A percentile compares a stretch with the other conserved stretches of the same genome.
phyloP scores from a whole-genome alignment of 2,113 vertebrate species.

The Lates calcarifer region DNA sequence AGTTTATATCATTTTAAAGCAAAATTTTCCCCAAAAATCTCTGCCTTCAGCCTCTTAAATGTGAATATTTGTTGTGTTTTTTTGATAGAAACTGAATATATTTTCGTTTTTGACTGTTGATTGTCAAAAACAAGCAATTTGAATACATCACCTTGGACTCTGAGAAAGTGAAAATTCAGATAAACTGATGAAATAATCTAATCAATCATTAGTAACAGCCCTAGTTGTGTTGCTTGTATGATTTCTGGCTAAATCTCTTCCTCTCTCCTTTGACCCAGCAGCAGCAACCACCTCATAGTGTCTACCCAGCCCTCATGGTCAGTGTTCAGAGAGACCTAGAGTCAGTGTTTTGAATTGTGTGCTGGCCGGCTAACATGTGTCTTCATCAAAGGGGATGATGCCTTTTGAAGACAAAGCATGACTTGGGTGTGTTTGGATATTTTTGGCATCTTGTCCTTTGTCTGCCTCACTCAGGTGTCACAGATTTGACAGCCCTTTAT shows the following conservation, averaged over 20 bases:
- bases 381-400: conserved; percentile 25
- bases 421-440: conserved; percentile 33
- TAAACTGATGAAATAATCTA: not conserved
- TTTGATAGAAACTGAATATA: not conserved
- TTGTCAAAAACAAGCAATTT: not conserved
- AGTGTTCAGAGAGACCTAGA: conserved; percentile 62
- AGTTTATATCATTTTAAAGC: not conserved
- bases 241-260: conserved; percentile 50
- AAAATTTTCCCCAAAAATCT: not conserved
- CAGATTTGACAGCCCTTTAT: conserved; percentile 5
- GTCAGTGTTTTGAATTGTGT: conserved; percentile 33
- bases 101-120: not conserved
- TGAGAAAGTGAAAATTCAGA: not conserved
- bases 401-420: conserved; percentile 29
- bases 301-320: conserved; percentile 82
- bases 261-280: conserved; percentile 52
- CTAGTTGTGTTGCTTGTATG: not conserved
- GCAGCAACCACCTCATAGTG: conserved; percentile 75
- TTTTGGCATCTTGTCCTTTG: conserved; percentile 18
- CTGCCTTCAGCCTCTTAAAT: not conserved
- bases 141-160: not conserved
- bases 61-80: not conserved
- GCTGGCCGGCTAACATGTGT: conserved; percentile 33
- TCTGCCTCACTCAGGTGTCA: not conserved
- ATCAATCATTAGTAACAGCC: not conserved